A percentile compares a stretch with the other conserved stretches of the same genome.
Conservation (phyloP, 2,113 vertebrate species). For the Corythaeola cristata region DNA sequence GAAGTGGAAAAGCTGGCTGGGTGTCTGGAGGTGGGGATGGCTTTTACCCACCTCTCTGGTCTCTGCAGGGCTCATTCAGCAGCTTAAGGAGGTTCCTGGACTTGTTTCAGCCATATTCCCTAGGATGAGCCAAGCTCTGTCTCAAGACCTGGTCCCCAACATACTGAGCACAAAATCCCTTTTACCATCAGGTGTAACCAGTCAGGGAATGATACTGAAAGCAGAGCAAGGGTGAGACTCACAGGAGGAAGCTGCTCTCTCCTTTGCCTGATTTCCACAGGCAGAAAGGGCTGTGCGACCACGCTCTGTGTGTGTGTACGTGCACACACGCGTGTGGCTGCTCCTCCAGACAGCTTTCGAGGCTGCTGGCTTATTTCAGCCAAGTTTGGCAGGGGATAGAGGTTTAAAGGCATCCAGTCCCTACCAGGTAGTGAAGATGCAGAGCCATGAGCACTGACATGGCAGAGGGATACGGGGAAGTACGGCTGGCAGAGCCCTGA, state of each 20-base stretch:
- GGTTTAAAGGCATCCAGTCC: not conserved
- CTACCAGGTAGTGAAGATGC: not conserved
- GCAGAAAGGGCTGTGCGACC: not conserved
- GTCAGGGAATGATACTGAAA: not conserved
- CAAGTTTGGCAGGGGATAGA: not conserved
- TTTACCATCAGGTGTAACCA: not conserved
- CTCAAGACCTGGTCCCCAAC: not conserved
- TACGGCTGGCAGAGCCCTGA: not conserved
- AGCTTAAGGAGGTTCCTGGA: not conserved
- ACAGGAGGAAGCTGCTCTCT: not conserved
- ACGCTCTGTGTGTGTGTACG: rapidly evolving
- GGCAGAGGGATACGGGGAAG: not conserved
- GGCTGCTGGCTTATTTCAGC: not conserved
- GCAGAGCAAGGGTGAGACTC: not conserved
- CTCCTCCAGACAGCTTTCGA: not conserved
- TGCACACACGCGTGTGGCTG: not conserved
- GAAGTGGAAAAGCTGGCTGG: not conserved
- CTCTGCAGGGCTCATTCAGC: not conserved
- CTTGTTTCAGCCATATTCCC: not conserved
- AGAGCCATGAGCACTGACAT: rapidly evolving
- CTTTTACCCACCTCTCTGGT: not conserved
- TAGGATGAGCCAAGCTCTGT: not conserved
- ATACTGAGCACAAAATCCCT: not conserved
- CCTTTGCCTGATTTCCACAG: not conserved
- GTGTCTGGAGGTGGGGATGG: not conserved